Evolutionary conservation across 2,797 vertebrate genomes (phyloP).

Genomic region (Buceros bicornis): DNA sequence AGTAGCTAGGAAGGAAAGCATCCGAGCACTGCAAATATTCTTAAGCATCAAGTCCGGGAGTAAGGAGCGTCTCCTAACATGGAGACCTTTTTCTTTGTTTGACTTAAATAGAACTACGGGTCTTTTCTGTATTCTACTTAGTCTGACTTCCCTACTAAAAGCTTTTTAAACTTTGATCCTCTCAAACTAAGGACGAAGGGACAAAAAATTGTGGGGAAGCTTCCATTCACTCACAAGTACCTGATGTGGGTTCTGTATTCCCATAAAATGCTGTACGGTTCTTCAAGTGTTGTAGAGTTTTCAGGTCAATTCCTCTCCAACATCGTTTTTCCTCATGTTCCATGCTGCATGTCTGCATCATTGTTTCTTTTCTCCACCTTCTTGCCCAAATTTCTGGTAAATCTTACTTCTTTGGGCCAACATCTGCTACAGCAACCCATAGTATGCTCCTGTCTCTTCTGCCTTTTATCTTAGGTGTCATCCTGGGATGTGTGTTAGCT

Average conservation of each 20-base stretch:
- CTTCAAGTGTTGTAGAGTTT: not conserved
- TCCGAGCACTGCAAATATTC: not conserved
- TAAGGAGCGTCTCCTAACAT: not conserved
- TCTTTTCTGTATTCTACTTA: not conserved
- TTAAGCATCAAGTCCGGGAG: not conserved
- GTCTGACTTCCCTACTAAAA: not conserved
- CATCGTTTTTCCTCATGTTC: not conserved
- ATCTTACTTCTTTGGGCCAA: not conserved
- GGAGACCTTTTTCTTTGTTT: not conserved
- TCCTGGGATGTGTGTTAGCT: not conserved
- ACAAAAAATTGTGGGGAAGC: not conserved
- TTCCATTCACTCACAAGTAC: not conserved
- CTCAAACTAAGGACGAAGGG: slow-evolving; percentile 2
- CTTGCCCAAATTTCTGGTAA: slow-evolving; percentile 29
- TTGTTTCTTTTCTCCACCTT: not conserved
- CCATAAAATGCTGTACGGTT: not conserved
- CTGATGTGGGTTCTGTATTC: not conserved
- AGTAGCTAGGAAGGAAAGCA: not conserved
- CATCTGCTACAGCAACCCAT: slow-evolving; percentile 23
- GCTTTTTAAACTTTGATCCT: slow-evolving; percentile 3
- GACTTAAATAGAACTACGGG: not conserved
- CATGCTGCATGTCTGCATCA: slow-evolving; percentile 54
- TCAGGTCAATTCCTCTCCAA: not conserved
- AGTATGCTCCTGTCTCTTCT: slow-evolving; percentile 35
- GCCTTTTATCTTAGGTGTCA: slow-evolving; percentile 1